phyloP scores from a whole-genome alignment of 1,140 invertebrate genomes.

The Drosophila asahinai region DNA sequence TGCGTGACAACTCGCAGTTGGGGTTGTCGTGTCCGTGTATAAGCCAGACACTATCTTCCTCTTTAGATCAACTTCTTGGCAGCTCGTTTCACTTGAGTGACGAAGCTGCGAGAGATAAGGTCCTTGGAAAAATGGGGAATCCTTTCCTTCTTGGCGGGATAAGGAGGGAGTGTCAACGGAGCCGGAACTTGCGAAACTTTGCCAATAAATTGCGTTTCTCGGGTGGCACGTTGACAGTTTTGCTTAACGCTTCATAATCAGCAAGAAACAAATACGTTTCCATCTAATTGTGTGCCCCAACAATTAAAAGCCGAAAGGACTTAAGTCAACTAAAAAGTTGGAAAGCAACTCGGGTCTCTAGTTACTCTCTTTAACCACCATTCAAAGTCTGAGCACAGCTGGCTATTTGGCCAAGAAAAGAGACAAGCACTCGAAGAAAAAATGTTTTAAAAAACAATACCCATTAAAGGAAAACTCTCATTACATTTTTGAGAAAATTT shows the following conservation, averaged over 20 bases:
- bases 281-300: conserved; percentile 79
- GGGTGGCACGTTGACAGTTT: conserved; percentile 84
- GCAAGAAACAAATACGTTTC: conserved; percentile 83
- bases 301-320: conserved; percentile 74
- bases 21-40: conserved; percentile 32
- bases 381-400: conserved; percentile 15
- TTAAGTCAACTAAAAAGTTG: conserved; percentile 56
- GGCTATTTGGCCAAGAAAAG: conserved; percentile 8
- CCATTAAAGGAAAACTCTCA: too few species aligned
- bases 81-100: conserved; percentile 77
- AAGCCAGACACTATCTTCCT: conserved; percentile 69
- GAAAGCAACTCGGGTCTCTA: conserved; percentile 14
- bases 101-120: conserved; percentile 77
- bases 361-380: background rate
- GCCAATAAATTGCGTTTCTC: conserved; percentile 83
- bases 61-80: conserved; percentile 76
- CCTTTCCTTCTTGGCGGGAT: conserved; percentile 13
- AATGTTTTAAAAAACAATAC: background rate
- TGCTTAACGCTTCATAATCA: conserved; percentile 85
- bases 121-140: conserved; percentile 46
- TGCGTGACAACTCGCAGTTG: conserved; percentile 69
- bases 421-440: conserved; percentile 10
- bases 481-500: too few species aligned
- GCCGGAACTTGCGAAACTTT: conserved; percentile 64
- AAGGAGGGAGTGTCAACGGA: background rate